These are phyloP conservation scores for Hemichromis elongatus DNA, from an alignment of 2,113 vertebrate genomes.

Conservation along the genomic window DNA sequence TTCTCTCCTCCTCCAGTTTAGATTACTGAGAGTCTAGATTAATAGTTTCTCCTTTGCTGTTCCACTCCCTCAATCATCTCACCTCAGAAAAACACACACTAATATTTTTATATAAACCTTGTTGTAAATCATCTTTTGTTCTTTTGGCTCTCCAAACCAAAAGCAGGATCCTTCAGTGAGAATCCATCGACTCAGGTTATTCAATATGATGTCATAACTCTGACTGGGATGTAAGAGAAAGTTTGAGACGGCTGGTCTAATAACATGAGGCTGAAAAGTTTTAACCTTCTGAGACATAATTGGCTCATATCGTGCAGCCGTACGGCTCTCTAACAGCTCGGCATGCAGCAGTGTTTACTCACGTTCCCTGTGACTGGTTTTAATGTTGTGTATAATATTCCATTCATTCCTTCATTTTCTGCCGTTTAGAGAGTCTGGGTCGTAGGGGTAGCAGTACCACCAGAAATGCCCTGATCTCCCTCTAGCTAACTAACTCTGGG, in stretches of 20 bases:
- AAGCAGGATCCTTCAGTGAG: neutral
- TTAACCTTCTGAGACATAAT: neutral
- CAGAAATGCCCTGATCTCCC: neutral
- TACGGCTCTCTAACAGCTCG: neutral
- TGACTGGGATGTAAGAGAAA: neutral
- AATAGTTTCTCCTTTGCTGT: neutral
- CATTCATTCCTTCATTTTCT: neutral
- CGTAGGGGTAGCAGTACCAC: neutral
- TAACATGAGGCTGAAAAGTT: accelerated
- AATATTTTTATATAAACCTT: neutral
- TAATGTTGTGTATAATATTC: neutral
- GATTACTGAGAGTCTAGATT: slow-evolving; percentile 22
- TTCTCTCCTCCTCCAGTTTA: slow-evolving; percentile 14
- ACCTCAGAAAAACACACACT: slow-evolving; percentile 9
- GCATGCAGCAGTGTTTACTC: neutral
- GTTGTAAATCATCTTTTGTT: neutral
- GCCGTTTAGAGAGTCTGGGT: neutral
- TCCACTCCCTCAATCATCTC: neutral
- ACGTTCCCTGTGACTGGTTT: neutral
- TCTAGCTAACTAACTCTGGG: neutral
- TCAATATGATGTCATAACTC: neutral
- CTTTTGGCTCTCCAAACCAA: neutral
- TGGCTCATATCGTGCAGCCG: neutral
- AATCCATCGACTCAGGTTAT: too few species aligned
- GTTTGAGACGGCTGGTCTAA: neutral